phyloP scores from a whole-genome alignment of 2,888 invertebrate species.

The Belgica antarctica region DNA sequence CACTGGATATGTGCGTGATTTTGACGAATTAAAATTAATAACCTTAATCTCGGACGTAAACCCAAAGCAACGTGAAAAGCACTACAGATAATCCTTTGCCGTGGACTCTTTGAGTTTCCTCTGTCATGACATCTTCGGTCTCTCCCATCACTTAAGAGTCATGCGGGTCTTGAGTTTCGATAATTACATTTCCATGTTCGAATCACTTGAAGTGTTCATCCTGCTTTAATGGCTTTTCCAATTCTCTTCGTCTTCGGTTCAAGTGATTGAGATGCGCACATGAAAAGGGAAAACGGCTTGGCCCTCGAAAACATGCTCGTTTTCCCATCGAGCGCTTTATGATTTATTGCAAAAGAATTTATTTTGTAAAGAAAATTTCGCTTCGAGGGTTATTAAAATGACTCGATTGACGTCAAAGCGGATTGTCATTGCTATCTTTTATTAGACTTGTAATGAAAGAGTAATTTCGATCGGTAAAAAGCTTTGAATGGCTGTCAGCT shows the following conservation, averaged over 20 bases:
- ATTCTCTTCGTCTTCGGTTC: not conserved
- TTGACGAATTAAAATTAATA: conserved; percentile 34
- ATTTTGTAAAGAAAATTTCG: not conserved
- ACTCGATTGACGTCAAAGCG: not conserved
- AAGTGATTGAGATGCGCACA: not conserved
- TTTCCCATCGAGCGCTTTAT: conserved; percentile 6
- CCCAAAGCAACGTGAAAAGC: not conserved
- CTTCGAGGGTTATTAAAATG: conserved; percentile 13
- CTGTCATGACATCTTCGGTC: not conserved
- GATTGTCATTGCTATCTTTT: no score
- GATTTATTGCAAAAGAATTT: conserved; percentile 16
- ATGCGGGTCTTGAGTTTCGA: conserved; percentile 8
- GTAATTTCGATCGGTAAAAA: no score
- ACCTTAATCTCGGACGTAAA: not conserved
- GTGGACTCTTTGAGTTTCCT: conserved; percentile 15
- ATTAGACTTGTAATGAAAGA: no score
- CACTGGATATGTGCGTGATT: conserved; percentile 39
- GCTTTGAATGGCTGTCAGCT: no score
- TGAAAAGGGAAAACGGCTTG: not conserved
- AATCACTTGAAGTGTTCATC: conserved; percentile 39
- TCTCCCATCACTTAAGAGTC: not conserved
- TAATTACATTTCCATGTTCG: conserved; percentile 44
- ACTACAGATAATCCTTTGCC: no score
- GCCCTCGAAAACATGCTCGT: not conserved
- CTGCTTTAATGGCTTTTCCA: conserved; percentile 32